A percentile compares a stretch with the other conserved stretches of the same genome.
Conservation (phyloP, 2,888 invertebrate genomes). For the Pachliopta kotzebuea region DNA sequence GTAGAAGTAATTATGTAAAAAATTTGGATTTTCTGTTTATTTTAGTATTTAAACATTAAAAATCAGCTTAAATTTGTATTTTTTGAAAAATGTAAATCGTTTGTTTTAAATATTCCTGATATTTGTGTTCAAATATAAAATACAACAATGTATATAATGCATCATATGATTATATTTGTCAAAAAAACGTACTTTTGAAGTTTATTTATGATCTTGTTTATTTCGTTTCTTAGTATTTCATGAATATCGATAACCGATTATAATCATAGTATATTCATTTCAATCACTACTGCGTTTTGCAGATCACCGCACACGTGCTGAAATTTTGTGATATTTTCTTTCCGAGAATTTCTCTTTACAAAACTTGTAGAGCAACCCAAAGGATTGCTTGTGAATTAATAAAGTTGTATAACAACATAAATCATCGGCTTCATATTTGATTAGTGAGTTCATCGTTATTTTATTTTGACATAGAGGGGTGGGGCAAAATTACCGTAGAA, state of each 20-base stretch:
- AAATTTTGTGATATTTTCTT: constrained; percentile 76
- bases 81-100: too few relatives aligned
- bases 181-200: too few relatives aligned
- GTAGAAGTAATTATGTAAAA: too few relatives aligned
- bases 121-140: too few relatives aligned
- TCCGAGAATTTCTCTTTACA: constrained; percentile 64
- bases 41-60: too few relatives aligned
- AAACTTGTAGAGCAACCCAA: constrained; percentile 48
- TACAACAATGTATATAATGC: too few relatives aligned
- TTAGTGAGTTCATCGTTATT: constrained; percentile 54
- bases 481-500: constrained; percentile 72
- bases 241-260: constrained; percentile 19
- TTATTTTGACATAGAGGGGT: constrained; percentile 72
- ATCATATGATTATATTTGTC: too few relatives aligned
- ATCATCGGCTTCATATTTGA: constrained; percentile 48
- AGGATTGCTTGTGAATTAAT: constrained; percentile 45
- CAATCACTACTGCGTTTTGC: constrained; percentile 67
- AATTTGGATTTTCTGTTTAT: too few relatives aligned
- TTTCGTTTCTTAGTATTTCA: not conserved
- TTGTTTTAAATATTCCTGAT: too few relatives aligned
- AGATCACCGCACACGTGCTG: constrained; percentile 79
- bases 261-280: constrained; percentile 12
- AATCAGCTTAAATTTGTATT: too few relatives aligned
- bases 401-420: constrained; percentile 53
- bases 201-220: not conserved